phyloP scores from a whole-genome alignment of 2,888 invertebrate species.

The Unio delphinus region DNA sequence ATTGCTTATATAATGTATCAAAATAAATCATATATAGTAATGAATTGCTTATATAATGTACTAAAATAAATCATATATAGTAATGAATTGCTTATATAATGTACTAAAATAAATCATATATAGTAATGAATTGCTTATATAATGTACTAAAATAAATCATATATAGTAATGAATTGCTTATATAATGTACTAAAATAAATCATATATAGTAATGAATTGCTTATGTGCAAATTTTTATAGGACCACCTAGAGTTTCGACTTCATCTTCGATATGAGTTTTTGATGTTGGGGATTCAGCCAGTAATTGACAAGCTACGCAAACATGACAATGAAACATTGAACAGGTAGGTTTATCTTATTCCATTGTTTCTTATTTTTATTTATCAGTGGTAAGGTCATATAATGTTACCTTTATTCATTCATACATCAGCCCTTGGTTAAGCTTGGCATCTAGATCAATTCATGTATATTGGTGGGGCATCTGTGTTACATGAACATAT shows the following conservation, averaged over 20 bases:
- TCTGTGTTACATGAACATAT: too few species aligned
- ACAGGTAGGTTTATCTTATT: slow-evolving; percentile 74
- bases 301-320: slow-evolving; percentile 92
- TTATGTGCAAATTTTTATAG: slow-evolving; percentile 51
- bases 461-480: too few species aligned
- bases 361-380: neutral
- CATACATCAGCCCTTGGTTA: too few species aligned
- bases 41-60: too few species aligned
- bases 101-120: too few species aligned
- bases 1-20: too few species aligned
- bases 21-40: too few species aligned
- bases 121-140: neutral
- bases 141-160: neutral
- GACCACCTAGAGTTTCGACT: slow-evolving; percentile 90
- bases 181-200: slow-evolving; percentile 1
- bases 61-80: too few species aligned
- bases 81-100: too few species aligned
- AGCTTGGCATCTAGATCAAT: too few species aligned
- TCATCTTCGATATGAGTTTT: slow-evolving; percentile 94
- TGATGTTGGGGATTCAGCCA: slow-evolving; percentile 97
- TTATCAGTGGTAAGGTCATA: neutral
- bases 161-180: neutral
- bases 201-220: neutral
- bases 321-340: slow-evolving; percentile 93
- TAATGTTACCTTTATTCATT: neutral